Evolutionary conservation across 2,888 invertebrate genomes (phyloP).

Genomic region (Caradrina kadenii): DNA sequence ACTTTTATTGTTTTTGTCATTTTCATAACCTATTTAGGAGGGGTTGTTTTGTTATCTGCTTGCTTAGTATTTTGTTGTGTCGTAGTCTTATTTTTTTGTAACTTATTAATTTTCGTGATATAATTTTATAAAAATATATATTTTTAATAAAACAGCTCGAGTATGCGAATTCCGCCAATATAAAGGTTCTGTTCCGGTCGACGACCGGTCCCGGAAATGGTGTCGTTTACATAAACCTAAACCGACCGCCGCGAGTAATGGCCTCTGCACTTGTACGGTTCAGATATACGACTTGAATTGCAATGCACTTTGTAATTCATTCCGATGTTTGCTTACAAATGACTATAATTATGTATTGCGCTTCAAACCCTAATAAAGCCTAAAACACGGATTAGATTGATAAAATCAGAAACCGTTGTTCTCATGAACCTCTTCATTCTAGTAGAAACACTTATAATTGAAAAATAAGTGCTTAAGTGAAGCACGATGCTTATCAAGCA

Average conservation of each 20-base stretch:
- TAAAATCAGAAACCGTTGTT: slow-evolving; percentile 10
- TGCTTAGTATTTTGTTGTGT: slow-evolving; percentile 61
- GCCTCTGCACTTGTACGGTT: slow-evolving; percentile 63
- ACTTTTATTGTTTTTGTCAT: slow-evolving; percentile 78
- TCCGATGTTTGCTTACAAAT: slow-evolving; percentile 49
- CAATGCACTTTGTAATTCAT: slow-evolving; percentile 62
- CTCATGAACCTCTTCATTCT: slow-evolving; percentile 13
- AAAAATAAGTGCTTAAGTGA: not conserved
- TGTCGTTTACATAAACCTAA: slow-evolving; percentile 76
- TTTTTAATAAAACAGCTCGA: slow-evolving; percentile 43
- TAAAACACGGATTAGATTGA: not conserved
- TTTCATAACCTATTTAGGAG: slow-evolving; percentile 72
- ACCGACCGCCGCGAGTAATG: slow-evolving; percentile 72
- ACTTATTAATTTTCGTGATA: slow-evolving; percentile 16
- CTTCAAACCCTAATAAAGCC: not conserved
- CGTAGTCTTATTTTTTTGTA: slow-evolving; percentile 41
- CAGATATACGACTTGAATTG: slow-evolving; percentile 48
- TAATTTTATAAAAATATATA: slow-evolving; percentile 15
- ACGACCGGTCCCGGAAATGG: slow-evolving; percentile 72
- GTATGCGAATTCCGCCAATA: slow-evolving; percentile 57
- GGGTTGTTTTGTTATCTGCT: slow-evolving; percentile 64
- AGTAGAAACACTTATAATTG: slow-evolving; percentile 1
- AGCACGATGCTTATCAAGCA: not conserved
- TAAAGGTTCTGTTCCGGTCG: slow-evolving; percentile 74
- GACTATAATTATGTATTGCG: slow-evolving; percentile 3